Evolutionary conservation across 2,113 vertebrate species (phyloP).

Genomic region (Ciconia boyciana): DNA sequence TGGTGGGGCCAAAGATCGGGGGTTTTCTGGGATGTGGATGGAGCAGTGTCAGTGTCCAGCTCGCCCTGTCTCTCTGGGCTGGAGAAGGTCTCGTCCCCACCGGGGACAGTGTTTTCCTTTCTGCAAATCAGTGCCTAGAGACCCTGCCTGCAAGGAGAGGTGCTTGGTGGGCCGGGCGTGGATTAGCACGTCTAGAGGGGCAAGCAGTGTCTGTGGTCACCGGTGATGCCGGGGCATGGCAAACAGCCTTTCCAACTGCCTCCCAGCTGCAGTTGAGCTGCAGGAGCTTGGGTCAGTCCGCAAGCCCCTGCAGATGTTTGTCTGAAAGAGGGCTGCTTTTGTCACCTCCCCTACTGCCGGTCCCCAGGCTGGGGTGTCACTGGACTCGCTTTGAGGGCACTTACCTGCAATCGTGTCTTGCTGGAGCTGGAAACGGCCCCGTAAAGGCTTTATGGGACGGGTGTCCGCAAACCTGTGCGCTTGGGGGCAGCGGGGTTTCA

Average conservation of each 20-base stretch:
- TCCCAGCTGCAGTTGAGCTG: neutral
- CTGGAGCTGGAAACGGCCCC: neutral
- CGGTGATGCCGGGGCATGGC: fast-evolving
- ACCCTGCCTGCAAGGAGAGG: neutral
- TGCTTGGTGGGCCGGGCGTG: neutral
- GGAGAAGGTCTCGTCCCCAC: neutral
- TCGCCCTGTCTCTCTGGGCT: neutral
- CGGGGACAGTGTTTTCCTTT: neutral
- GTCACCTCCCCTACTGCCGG: neutral
- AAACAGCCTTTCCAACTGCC: neutral
- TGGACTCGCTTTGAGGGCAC: neutral
- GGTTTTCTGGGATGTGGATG: neutral
- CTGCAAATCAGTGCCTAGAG: neutral
- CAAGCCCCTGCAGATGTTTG: neutral
- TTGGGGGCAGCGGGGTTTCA: fast-evolving
- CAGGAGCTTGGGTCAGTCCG: neutral
- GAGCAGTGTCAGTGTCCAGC: neutral
- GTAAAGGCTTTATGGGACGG: neutral
- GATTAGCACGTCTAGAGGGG: neutral
- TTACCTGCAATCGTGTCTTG: neutral
- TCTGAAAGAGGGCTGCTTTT: neutral
- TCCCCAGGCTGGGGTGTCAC: neutral
- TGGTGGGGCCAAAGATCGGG: neutral
- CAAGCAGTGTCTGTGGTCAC: neutral
- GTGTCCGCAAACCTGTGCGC: neutral